phyloP scores from a whole-genome alignment of 2,888 invertebrate species.

The Timema podura region DNA sequence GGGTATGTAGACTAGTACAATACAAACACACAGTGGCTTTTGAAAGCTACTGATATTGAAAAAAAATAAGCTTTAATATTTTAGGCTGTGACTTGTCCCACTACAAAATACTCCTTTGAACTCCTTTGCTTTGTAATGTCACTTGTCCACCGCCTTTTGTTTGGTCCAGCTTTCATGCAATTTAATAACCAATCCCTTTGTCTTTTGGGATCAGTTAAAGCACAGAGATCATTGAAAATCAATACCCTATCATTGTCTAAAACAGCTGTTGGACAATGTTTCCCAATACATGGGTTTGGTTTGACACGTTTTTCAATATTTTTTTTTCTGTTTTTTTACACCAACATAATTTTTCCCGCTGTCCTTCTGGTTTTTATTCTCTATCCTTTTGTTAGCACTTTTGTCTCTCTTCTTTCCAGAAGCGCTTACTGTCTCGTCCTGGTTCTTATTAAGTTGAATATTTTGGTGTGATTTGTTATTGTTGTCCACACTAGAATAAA shows the following conservation, averaged over 20 bases:
- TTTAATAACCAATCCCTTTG: slow-evolving; percentile 3
- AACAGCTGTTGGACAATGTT: background rate
- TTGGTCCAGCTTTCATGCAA: background rate
- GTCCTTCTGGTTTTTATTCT: background rate
- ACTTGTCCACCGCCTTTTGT: slow-evolving; percentile 1
- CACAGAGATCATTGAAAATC: background rate
- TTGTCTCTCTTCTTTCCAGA: slow-evolving; percentile 1
- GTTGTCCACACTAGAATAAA: background rate
- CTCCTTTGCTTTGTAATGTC: no score
- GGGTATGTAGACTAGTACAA: no score
- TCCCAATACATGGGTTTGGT: no score
- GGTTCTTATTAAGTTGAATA: background rate
- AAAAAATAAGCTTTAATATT: no score
- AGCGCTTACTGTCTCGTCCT: background rate
- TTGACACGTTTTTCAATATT: no score
- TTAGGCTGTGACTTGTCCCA: background rate
- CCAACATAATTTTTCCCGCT: background rate
- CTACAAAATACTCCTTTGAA: slow-evolving; percentile 2
- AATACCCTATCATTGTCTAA: background rate
- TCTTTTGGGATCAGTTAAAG: slow-evolving; percentile 6
- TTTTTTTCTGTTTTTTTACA: background rate
- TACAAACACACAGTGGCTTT: no score
- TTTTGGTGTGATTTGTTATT: background rate
- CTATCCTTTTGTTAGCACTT: background rate
- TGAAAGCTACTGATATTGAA: no score